These are phyloP conservation scores for Rhyacichthys aspro DNA, from an alignment of 2,797 vertebrate genomes.

Conservation along the genomic window DNA sequence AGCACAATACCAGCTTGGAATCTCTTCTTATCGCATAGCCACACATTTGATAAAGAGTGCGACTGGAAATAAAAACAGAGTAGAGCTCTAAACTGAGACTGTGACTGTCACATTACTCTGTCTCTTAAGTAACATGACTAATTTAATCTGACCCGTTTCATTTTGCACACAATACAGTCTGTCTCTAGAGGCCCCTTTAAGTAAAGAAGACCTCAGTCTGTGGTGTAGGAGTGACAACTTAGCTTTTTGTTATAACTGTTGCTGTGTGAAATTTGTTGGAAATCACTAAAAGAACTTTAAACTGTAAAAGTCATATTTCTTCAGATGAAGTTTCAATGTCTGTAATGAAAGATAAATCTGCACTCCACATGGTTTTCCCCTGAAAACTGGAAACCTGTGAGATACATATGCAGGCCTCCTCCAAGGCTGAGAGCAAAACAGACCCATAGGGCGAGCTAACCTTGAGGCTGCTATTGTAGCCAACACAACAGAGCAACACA, in stretches of 20 bases:
- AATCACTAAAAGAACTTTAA: constrained; percentile 9
- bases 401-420: constrained; percentile 35
- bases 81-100: constrained; percentile 60
- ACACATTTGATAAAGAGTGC: constrained; percentile 60
- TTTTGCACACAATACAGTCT: constrained; percentile 35
- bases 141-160: constrained; percentile 29
- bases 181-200: constrained; percentile 39
- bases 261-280: neutral
- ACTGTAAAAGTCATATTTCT: neutral
- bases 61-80: constrained; percentile 73
- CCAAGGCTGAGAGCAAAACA: constrained; percentile 69
- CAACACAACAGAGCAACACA: constrained; percentile 65
- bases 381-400: constrained; percentile 13
- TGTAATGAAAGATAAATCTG: constrained; percentile 38
- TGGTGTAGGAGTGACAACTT: constrained; percentile 16
- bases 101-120: constrained; percentile 42
- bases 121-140: constrained; percentile 44
- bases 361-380: constrained; percentile 21
- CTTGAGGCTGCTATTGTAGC: constrained; percentile 72
- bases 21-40: constrained; percentile 60
- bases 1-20: constrained; percentile 48
- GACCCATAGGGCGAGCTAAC: constrained; percentile 52
- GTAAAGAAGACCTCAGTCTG: constrained; percentile 32
- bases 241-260: neutral
- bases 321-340: neutral